Conservation (phyloP, 2,113 vertebrate species). For the Callipepla californica region DNA sequence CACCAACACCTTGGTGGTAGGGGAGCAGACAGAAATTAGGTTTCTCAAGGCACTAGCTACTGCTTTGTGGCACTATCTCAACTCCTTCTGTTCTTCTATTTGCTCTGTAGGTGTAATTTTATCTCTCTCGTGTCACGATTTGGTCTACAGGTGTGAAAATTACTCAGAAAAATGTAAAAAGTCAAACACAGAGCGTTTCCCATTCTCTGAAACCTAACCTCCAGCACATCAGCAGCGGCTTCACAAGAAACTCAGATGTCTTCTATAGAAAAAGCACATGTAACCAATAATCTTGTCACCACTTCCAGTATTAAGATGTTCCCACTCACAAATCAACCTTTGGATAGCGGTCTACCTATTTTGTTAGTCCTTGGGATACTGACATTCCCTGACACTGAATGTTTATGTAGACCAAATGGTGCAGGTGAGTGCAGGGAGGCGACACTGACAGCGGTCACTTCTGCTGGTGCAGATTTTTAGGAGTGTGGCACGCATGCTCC, state of each 20-base stretch:
- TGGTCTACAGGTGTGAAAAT: not conserved
- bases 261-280: not conserved
- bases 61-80: not conserved
- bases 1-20: not conserved
- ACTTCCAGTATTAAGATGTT: not conserved
- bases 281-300: not conserved
- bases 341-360: not conserved
- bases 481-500: not conserved
- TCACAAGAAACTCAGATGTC: not conserved
- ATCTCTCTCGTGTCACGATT: not conserved
- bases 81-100: not conserved
- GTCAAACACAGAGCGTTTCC: not conserved
- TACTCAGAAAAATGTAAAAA: not conserved
- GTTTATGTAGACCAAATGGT: not conserved
- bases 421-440: not conserved
- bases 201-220: not conserved
- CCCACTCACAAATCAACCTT: not conserved
- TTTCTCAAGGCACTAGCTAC: not conserved
- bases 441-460: not conserved
- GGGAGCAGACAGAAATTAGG: not conserved
- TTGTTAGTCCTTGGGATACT: not conserved
- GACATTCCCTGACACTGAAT: not conserved
- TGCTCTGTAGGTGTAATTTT: not conserved
- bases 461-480: not conserved
- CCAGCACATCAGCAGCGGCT: not conserved